Percentiles rank a stretch among this genome's conserved stretches.
Evolutionary conservation across 2,888 invertebrate genomes (phyloP).

Genomic region (Acrocyrtus sp.): DNA sequence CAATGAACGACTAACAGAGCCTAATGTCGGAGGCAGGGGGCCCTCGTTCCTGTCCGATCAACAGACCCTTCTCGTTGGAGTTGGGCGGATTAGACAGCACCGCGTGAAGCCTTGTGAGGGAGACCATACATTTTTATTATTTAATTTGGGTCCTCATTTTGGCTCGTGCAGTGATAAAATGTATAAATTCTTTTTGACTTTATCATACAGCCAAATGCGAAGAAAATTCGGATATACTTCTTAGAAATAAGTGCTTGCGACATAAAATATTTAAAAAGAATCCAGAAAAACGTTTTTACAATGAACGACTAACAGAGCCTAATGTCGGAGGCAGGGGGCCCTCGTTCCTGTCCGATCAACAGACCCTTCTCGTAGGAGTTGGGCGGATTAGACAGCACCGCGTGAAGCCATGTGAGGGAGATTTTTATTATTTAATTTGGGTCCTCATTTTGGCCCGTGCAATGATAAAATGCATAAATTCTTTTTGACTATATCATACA

Average conservation of each 20-base stretch:
- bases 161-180: not conserved
- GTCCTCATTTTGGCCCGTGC: too few species aligned
- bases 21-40: not conserved
- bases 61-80: slow-evolving; percentile 46
- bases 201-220: slow-evolving; percentile 6
- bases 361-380: slow-evolving; percentile 49
- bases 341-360: slow-evolving; percentile 24
- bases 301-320: too few species aligned
- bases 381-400: slow-evolving; percentile 53
- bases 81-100: slow-evolving; percentile 53
- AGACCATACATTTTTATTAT: too few species aligned
- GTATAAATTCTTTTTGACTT: slow-evolving; percentile 4
- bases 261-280: too few species aligned
- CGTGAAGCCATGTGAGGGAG: slow-evolving; percentile 29
- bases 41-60: slow-evolving; percentile 24
- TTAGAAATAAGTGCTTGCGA: too few species aligned
- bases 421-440: too few species aligned
- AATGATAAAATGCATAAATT: too few species aligned
- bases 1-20: not conserved
- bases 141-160: too few species aligned
- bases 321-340: too few species aligned
- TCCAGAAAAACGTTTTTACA: too few species aligned
- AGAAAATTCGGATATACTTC: too few species aligned
- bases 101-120: slow-evolving; percentile 27
- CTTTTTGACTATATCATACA: too few species aligned